A percentile compares a stretch with the other conserved stretches of the same genome.
Conservation (phyloP, 2,888 invertebrate species). For the Callimorpha dominula region DNA sequence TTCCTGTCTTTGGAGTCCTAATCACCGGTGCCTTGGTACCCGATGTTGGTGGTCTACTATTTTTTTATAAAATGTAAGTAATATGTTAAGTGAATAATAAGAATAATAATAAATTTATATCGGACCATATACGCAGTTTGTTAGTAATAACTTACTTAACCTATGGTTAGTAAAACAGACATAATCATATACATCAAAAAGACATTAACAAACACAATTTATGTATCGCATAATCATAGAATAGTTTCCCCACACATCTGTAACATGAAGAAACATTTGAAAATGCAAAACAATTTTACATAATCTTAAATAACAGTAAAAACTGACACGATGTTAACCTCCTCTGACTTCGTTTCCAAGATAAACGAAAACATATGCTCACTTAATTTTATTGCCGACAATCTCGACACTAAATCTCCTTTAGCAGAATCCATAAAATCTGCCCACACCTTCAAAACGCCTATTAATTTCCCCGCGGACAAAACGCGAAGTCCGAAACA, state of each 20-base stretch:
- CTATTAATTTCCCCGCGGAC: slow-evolving; percentile 54
- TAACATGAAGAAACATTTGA: not conserved
- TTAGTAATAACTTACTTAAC: too few relatives aligned
- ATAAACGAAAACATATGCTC: slow-evolving; percentile 53
- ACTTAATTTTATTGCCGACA: slow-evolving; percentile 51
- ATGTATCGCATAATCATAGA: not conserved
- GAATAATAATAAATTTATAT: too few relatives aligned
- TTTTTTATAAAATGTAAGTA: too few relatives aligned
- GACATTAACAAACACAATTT: too few relatives aligned
- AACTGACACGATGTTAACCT: slow-evolving; percentile 21
- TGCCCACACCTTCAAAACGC: slow-evolving; percentile 52
- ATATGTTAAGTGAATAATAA: too few relatives aligned
- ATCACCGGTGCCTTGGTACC: too few relatives aligned
- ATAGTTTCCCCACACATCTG: not conserved
- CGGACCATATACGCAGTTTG: too few relatives aligned
- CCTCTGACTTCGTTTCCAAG: slow-evolving; percentile 32
- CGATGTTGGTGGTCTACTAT: too few relatives aligned
- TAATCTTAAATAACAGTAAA: slow-evolving; percentile 15
- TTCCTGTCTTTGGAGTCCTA: too few relatives aligned
- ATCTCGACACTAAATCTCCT: slow-evolving; percentile 50
- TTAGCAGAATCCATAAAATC: slow-evolving; percentile 56
- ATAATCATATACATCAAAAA: too few relatives aligned
- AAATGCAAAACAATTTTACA: not conserved
- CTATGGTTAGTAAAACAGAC: too few relatives aligned
- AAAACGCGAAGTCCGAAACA: slow-evolving; percentile 55